phyloP scores from a whole-genome alignment of 2,888 invertebrate genomes.

The Xylocampa areola region DNA sequence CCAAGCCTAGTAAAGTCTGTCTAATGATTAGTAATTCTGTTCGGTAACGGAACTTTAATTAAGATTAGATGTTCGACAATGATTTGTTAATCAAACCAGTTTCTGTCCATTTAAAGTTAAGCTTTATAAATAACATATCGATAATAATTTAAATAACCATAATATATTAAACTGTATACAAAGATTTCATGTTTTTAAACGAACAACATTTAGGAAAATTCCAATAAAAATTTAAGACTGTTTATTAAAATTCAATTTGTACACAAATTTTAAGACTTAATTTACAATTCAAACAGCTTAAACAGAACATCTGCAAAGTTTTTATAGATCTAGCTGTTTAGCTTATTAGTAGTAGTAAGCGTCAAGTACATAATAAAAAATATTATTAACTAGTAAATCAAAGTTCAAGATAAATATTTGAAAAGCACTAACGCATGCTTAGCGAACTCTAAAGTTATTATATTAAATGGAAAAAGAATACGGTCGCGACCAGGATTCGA shows the following conservation, averaged over 20 bases:
- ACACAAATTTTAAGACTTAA: too few relatives aligned
- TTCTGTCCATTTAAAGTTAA: slow-evolving; percentile 23
- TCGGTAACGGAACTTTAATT: slow-evolving; percentile 45
- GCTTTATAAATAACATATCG: slow-evolving; percentile 22
- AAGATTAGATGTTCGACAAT: slow-evolving; percentile 17
- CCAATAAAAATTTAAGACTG: too few relatives aligned
- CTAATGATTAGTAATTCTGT: slow-evolving; percentile 34
- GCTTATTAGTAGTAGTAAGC: slow-evolving; percentile 11
- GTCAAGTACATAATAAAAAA: background rate
- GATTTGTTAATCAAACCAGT: slow-evolving; percentile 40
- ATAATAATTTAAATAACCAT: slow-evolving; percentile 9
- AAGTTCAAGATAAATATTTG: too few relatives aligned
- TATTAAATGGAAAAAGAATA: too few relatives aligned
- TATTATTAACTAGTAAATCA: background rate
- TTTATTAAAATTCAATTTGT: too few relatives aligned
- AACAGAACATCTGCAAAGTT: too few relatives aligned
- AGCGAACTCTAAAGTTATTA: too few relatives aligned
- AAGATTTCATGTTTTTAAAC: too few relatives aligned
- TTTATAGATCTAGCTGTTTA: background rate
- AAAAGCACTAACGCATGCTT: too few relatives aligned
- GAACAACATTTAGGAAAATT: too few relatives aligned
- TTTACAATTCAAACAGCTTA: too few relatives aligned
- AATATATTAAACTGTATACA: slow-evolving; percentile 3
- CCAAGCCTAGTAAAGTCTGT: slow-evolving; percentile 7
- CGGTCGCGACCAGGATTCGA: too few relatives aligned